Base-by-base conservation (phyloP, 2,888 invertebrate species). In the Pterostichus madidus region DNA sequence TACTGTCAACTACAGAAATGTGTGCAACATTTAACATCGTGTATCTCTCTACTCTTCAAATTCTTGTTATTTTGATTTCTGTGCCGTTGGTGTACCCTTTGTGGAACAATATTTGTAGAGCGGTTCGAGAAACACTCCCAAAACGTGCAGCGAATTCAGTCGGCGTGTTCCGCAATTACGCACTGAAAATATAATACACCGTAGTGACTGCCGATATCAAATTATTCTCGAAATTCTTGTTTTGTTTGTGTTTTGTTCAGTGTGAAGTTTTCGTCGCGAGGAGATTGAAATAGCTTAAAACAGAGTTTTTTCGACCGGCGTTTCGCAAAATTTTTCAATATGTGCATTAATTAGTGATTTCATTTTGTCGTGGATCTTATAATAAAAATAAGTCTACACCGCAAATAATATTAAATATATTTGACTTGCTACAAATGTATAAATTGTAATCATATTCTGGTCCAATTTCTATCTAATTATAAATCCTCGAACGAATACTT, bases 31-130 rank as follows among this genome's bases (percentile, higher is more conserved):
- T 71, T 71, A 71, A 71, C 44, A 71, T 39, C 17, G 44, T 71
- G 68, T 71, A 39, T 71, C 68, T 17, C 44, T 10, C 17, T 71
- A 44, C 39, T 75, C 52, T 75, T 52, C 52, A 52, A 52, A 52
- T 75, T 75, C 75, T 24, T 75, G 56, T 71, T 71, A 44, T 77
- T 77, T 77, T 77, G 77, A 77, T 77, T 77, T 56, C 77, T 10
- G n/a, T 17, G 35, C 32, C 39, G 32, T 56, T 13, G 56, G 56
- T 39, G 24, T 77, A 77, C 59, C 77, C 56, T 56, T 77, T 77
- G 77, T 77, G 39, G 44, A 77, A 77, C 77, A 77, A 77, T 77
- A 77, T 77, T 77, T 77, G 77, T 56, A 77, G 39, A 77, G 56
- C 35, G 77, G 7, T 77, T 56, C 77, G 11, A 44, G 56, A 77